Base-by-base conservation (phyloP, 2,113 vertebrate species). In the Bombycilla garrulus region DNA sequence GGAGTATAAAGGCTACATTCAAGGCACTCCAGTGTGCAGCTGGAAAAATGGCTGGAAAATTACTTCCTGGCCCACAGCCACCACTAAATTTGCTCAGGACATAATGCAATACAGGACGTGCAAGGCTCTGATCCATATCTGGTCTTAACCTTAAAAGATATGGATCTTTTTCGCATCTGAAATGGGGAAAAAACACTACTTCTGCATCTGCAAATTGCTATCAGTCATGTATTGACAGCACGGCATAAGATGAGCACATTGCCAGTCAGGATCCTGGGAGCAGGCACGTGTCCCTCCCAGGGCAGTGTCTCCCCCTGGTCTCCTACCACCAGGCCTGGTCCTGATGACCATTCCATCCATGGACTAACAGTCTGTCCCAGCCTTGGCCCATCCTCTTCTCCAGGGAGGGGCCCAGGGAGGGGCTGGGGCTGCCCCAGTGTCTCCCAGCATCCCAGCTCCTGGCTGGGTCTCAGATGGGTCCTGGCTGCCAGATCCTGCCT, bases 1-100 rank as follows among this genome's bases (percentile, higher is more conserved):
- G 51, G 40, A 86, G 12, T 44, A 94, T 92, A 96, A 96, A 95
- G 95, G 86, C 93, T 71, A 67, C 94, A 95, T 96, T 96, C 93
- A 96, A 73, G 66, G 64, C 64, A 79, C 69, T 93, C 64, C 51
- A 86, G 57, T 28, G 56, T 79, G 90, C 88, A 95, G 90, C 95
- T 96, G 95, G 93, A 96, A 95, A 95, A 97, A 96, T 81, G 82
- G 83, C 48, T 97, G 94, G 94, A 95, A 96, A 97, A 96, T 90
- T 92, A 96, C 94, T 84, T 81, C 79, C 90, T 95, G 95, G 95
- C 76, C 48, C 40, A 65, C 47, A 90, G 76, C 94, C 95, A 96
- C 85, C 67, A 51, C 72, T 90, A 76, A 83, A 81, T 86, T 94
- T 94, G 92, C 69, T 94, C 76, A 78, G 53, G 48, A 90, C 31